phyloP scores from a whole-genome alignment of 2,888 invertebrate genomes.

The Seira sanloemensis region DNA sequence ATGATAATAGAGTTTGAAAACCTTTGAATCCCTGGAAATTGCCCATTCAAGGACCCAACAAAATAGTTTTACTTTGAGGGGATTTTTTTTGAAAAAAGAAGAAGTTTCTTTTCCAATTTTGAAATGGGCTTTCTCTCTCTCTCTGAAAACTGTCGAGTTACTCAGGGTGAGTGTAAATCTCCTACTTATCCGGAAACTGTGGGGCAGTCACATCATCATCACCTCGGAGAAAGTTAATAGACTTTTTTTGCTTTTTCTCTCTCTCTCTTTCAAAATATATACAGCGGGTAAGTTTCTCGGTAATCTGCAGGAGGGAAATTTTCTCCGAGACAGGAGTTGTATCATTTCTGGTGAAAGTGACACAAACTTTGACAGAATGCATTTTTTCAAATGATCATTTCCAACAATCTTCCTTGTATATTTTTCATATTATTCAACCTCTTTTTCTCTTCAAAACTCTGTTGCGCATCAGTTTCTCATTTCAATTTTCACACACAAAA shows the following conservation, averaged over 20 bases:
- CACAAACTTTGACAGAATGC: background rate
- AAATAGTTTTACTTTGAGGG: background rate
- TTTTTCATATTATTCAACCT: background rate
- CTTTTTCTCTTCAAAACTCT: background rate
- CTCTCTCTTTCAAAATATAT: no score
- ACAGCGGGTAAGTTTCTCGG: background rate
- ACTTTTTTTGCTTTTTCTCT: no score
- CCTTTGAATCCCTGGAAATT: background rate
- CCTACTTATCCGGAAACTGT: no score
- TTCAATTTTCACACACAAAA: background rate
- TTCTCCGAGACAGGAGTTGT: background rate
- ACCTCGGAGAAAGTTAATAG: background rate
- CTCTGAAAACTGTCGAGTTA: background rate
- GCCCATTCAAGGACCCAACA: background rate
- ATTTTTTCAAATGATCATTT: background rate
- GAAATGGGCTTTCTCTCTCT: background rate
- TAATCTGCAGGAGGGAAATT: background rate
- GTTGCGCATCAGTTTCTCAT: background rate
- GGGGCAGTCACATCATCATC: background rate
- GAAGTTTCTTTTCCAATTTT: background rate
- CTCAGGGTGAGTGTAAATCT: no score
- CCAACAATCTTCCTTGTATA: background rate
- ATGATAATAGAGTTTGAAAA: background rate
- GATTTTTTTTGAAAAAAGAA: background rate
- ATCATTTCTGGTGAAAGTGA: background rate